Base-by-base conservation (phyloP, 2,113 vertebrate species). In the Semicossyphus pulcher region DNA sequence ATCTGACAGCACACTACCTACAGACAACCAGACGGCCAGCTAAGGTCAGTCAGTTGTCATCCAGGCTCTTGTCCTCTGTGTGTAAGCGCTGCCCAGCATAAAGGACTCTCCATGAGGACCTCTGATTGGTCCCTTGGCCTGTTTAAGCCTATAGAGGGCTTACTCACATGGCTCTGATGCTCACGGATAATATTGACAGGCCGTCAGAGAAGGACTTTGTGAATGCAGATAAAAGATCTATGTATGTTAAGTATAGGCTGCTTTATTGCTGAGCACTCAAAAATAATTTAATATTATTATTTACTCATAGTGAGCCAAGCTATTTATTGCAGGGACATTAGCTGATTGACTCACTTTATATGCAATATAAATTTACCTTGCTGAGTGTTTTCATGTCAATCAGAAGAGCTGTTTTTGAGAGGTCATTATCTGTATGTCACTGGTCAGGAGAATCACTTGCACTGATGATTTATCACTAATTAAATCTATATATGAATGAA, bases 1-100 rank as follows among this genome's bases (percentile, higher is more conserved):
- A 1, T 10, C 74, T 45, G 81, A 83, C 48, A 64, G 47, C 41
- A 15, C 16, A 2, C 29, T 64, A 10, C 26, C 84, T n/a, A 85
- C 88, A 88, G 90, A 87, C 44, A 51, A 26, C 54, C 72, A 85
- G 65, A 62, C 72, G 16, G 32, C 72, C 37, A 93, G 91, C 88
- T 93, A 93, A 92, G 60, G 34, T 69, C 52, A 59, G 18, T n/a
- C 52, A 10, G 6, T 28, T 7, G 0, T 68, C 36, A 29, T n/a
- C 48, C 7, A 25, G 37, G 54, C 47, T 31, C 26, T 10, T 45
- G 68, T 53, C 72, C 44, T 74, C 56, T 54, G 53, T 41, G 51
- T 72, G 42, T 20, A 32, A 68, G 18, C 66, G 59, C 66, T 65
- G 63, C 26, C 23, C 37, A 36, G n/a, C 34, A 21, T 56, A 58